Conservation (phyloP, 2,113 vertebrate species). For the Smithornis capensis region DNA sequence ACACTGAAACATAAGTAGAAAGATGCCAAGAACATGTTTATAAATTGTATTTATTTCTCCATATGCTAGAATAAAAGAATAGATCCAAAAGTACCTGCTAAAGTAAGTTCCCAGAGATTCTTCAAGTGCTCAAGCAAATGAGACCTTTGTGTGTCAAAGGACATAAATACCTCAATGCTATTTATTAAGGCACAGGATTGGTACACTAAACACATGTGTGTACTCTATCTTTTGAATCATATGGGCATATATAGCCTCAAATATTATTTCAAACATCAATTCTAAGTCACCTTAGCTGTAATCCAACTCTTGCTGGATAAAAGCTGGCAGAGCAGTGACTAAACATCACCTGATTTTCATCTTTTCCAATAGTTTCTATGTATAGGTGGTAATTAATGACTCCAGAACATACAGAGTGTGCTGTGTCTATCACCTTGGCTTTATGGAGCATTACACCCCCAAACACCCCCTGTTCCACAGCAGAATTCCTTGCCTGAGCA, state of each 20-base stretch:
- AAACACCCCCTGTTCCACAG: neutral
- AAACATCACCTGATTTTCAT: neutral
- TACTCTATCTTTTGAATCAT: neutral
- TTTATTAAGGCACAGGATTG: neutral
- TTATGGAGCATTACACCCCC: neutral
- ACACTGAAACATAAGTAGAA: conserved; percentile 22
- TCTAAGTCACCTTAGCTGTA: neutral
- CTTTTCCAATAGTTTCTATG: neutral
- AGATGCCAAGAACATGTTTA: conserved; percentile 36
- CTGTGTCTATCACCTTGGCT: neutral
- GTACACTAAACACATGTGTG: neutral
- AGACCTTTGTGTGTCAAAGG: neutral
- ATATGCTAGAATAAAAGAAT: neutral
- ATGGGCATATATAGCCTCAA: neutral
- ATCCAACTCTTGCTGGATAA: neutral
- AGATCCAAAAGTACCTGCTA: conserved; percentile 21
- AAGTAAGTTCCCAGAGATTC: neutral
- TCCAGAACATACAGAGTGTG: neutral
- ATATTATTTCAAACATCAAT: neutral
- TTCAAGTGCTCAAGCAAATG: neutral
- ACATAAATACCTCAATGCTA: neutral
- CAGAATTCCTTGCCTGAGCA: neutral
- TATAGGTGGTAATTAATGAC: neutral
- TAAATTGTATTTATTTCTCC: conserved; percentile 41
- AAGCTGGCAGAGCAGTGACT: neutral